phyloP scores from a whole-genome alignment of 2,797 vertebrate species.

The Muscicapa comitata region DNA sequence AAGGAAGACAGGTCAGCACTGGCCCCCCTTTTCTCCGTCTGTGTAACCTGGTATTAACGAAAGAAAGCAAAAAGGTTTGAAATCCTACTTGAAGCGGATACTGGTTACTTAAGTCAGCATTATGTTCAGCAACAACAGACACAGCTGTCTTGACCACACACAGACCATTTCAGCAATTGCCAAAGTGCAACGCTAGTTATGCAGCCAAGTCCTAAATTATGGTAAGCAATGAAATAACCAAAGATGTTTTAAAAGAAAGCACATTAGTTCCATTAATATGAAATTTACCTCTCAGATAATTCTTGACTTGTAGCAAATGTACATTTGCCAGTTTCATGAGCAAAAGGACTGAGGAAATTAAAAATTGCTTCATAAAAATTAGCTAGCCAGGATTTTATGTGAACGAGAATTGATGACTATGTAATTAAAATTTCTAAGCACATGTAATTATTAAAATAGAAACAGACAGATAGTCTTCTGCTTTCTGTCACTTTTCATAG shows the following conservation, averaged over 20 bases:
- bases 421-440: conserved; percentile 40
- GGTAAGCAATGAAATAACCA: conserved; percentile 47
- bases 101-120: conserved; percentile 66
- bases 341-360: not conserved
- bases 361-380: conserved; percentile 23
- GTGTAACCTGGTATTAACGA: conserved; percentile 62
- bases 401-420: not conserved
- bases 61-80: conserved; percentile 65
- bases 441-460: conserved; percentile 23
- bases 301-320: not conserved
- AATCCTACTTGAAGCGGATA: conserved; percentile 66
- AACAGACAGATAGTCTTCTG: not conserved
- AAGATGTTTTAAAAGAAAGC: conserved; percentile 43
- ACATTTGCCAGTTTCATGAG: not conserved
- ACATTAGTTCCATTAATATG: conserved; percentile 38
- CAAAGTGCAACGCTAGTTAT: not conserved
- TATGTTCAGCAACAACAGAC: conserved; percentile 59
- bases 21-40: conserved; percentile 53
- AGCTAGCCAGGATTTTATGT: not conserved
- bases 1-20: conserved; percentile 53
- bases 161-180: conserved; percentile 55
- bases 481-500: not conserved
- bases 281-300: conserved; percentile 54
- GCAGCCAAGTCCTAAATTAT: conserved; percentile 57
- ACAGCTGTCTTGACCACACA: conserved; percentile 69